Percentiles rank a stretch among this genome's conserved stretches.
These are phyloP conservation scores for Bombus pyrosoma DNA, from an alignment of 1,140 invertebrate genomes.

Conservation along the genomic window DNA sequence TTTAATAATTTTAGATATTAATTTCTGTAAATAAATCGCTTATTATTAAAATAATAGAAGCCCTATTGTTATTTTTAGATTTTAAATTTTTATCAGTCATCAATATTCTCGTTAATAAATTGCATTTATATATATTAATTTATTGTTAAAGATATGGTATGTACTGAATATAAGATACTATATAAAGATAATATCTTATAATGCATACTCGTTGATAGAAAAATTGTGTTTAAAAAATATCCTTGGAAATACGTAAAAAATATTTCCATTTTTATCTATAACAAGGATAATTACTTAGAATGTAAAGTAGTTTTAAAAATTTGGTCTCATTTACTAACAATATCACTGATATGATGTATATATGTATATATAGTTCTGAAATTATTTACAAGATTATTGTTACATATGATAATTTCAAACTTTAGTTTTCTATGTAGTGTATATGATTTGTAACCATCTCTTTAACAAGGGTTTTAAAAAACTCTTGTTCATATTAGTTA, in stretches of 20 bases:
- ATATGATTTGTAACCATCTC: neutral
- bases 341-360: neutral
- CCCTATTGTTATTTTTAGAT: neutral
- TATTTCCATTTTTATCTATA: neutral
- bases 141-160: slow-evolving; percentile 4
- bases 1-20: slow-evolving; percentile 9
- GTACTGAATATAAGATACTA: neutral
- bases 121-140: neutral
- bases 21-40: slow-evolving; percentile 29
- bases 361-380: neutral
- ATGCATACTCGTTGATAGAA: slow-evolving; percentile 14
- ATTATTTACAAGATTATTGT: slow-evolving; percentile 20
- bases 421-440: neutral
- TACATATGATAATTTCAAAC: neutral
- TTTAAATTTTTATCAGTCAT: slow-evolving; percentile 16
- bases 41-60: slow-evolving; percentile 45
- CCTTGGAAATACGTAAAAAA: neutral
- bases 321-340: slow-evolving; percentile 10
- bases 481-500: neutral
- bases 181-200: slow-evolving; percentile 14
- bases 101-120: neutral
- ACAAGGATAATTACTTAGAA: neutral
- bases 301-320: slow-evolving; percentile 3
- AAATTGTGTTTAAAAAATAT: slow-evolving; percentile 25
- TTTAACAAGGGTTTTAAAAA: neutral